Evolutionary conservation across 1,140 invertebrate species (phyloP), one percentile per base, ranked within the genome.

Genomic region (Hypsibius dujardini): DNA sequence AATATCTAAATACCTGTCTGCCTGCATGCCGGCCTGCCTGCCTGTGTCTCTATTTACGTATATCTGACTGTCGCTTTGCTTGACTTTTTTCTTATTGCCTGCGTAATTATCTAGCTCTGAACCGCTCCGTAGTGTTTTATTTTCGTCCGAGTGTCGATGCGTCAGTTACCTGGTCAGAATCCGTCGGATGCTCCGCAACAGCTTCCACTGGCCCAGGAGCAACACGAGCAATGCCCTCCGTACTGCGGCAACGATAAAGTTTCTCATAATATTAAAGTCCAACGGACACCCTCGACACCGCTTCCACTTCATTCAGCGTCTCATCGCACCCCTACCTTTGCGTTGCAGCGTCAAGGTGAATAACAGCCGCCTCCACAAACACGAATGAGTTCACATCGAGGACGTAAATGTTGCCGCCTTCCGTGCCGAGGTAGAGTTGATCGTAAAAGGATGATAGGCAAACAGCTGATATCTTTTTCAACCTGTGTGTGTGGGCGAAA

Each of bases 301-400:
- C 28, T 28, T 28, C 28, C 28, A 28, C 28, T 28, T 28, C 28
- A 28, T 28, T 28, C 28, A 28, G 28, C 28, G 28, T 28, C 28
- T 28, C 28, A 28, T 28, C 28, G 28, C 28, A 0, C 28, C 79
- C 85, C 85, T 82, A 92, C 90, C 90, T 92, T 80, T 93, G 90
- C 86, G 93, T 90, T 73, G 94, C 90, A 71, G 92, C 87, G 82
- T 96, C 93, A 79, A 95, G 90, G 80, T 93, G 95, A 76, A 98
- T 95, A 72, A 95, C 89, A 74, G 62, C 12, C 42, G 90, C 87
- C 73, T 94, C 90, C 28, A 86, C 85, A 77, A 95, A 85, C 60
- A 86, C 85, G 79, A 96, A 95, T 0, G 85, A 86, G 72, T 84
- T 84, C 40, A 93, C 80, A 78, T 95, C 87, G 2, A 96, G 80